Percentiles rank a stretch among this genome's conserved stretches.
Evolutionary conservation across 1,140 invertebrate genomes (phyloP).

Genomic region (Zophobas morio): DNA sequence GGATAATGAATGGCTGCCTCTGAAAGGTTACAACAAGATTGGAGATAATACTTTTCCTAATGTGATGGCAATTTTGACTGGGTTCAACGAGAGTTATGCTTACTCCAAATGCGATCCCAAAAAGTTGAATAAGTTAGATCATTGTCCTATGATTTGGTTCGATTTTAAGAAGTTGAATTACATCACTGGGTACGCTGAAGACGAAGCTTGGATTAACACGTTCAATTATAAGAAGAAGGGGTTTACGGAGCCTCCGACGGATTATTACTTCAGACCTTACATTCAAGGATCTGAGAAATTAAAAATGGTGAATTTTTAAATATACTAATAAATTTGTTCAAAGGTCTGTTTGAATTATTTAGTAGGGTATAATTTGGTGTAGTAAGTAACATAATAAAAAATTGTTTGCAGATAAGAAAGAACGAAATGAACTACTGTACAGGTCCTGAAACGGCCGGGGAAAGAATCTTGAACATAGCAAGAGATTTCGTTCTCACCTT

Average conservation of each 20-base stretch:
- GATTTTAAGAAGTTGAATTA: conserved; percentile 74
- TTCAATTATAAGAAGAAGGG: conserved; percentile 79
- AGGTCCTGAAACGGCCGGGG: conserved; percentile 71
- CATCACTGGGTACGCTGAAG: conserved; percentile 78
- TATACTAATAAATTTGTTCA: too few species aligned
- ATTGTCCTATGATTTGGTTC: conserved; percentile 78
- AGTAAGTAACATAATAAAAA: too few species aligned
- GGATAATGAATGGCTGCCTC: conserved; percentile 67
- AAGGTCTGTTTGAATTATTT: too few species aligned
- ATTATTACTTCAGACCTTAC: conserved; percentile 83
- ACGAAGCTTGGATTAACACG: conserved; percentile 73
- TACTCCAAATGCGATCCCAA: conserved; percentile 70
- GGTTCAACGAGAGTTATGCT: conserved; percentile 71
- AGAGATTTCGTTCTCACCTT: conserved; percentile 76
- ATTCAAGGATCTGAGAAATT: conserved; percentile 74
- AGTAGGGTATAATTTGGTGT: too few species aligned
- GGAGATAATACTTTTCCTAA: conserved; percentile 87
- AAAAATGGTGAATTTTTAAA: conserved; percentile 55
- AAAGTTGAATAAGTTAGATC: conserved; percentile 69
- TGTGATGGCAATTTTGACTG: conserved; percentile 82
- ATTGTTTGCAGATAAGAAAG: conserved; percentile 46
- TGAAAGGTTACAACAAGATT: conserved; percentile 75
- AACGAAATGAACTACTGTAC: conserved; percentile 71
- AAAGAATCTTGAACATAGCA: conserved; percentile 74
- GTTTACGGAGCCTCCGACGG: conserved; percentile 79